Conservation (phyloP, 2,888 invertebrate species). For the Melipona beecheii region DNA sequence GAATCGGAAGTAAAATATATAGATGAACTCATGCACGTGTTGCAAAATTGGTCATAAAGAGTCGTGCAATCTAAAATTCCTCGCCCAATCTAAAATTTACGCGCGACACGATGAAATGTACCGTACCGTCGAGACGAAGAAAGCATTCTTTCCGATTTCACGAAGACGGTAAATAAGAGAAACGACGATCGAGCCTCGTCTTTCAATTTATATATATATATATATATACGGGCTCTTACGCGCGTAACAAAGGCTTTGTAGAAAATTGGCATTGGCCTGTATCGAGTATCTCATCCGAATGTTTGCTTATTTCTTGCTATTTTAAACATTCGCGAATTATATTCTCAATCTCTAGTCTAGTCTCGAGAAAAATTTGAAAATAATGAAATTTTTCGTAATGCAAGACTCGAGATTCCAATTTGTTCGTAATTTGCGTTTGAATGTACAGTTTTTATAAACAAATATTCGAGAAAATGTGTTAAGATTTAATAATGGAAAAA, state of each 20-base stretch:
- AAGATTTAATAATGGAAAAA: too few relatives aligned
- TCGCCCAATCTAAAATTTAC: constrained; percentile 5
- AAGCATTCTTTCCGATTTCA: background rate
- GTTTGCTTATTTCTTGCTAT: background rate
- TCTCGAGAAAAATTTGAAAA: too few relatives aligned
- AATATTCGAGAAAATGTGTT: too few relatives aligned
- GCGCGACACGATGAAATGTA: constrained; percentile 13
- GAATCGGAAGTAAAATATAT: background rate
- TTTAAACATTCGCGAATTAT: background rate
- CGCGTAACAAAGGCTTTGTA: background rate
- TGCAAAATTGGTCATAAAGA: constrained; percentile 29
- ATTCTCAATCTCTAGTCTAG: background rate
- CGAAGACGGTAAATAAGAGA: background rate
- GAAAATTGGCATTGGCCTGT: too few relatives aligned
- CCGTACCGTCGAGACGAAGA: background rate
- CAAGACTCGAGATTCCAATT: too few relatives aligned
- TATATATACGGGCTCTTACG: constrained; percentile 1
- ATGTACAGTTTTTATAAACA: too few relatives aligned
- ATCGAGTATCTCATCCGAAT: background rate
- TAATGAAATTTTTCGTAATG: too few relatives aligned
- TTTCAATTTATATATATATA: constrained; percentile 23
- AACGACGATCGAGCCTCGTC: constrained; percentile 13
- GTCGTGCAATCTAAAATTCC: constrained; percentile 29
- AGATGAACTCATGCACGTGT: background rate
- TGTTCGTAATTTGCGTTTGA: too few relatives aligned